Percentiles rank a stretch among this genome's conserved stretches.
Conservation (phyloP, 1,140 invertebrate species). For the Pseudomyrmex pallidus region DNA sequence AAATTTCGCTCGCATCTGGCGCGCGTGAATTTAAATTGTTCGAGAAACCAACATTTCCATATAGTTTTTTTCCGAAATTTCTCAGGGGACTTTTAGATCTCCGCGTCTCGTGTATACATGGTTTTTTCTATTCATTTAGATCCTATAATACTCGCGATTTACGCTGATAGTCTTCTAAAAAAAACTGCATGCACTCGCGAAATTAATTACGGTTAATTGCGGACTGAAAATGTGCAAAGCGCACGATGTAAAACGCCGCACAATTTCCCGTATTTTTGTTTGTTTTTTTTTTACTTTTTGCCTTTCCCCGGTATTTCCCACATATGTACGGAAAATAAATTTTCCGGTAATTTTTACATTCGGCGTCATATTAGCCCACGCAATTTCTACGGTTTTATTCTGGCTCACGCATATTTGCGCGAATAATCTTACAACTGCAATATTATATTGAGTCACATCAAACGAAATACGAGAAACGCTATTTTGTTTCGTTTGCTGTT, state of each 20-base stretch:
- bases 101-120: background rate
- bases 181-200: background rate
- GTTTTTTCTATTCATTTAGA: background rate
- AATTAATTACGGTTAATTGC: constrained; percentile 24
- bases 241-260: background rate
- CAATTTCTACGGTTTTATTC: background rate
- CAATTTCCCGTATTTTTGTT: background rate
- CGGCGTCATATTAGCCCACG: background rate
- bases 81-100: constrained; percentile 6
- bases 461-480: too few relatives aligned
- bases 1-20: background rate
- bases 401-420: background rate
- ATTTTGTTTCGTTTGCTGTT: too few relatives aligned
- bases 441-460: too few relatives aligned
- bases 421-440: background rate
- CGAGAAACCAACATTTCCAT: background rate
- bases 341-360: background rate
- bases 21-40: background rate
- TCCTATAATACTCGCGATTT: background rate
- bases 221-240: background rate
- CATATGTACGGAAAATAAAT: background rate
- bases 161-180: background rate
- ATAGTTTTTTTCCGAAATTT: background rate
- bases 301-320: background rate
- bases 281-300: background rate